Evolutionary conservation across 2,888 invertebrate species (phyloP).

Genomic region (Cordilura impudica): DNA sequence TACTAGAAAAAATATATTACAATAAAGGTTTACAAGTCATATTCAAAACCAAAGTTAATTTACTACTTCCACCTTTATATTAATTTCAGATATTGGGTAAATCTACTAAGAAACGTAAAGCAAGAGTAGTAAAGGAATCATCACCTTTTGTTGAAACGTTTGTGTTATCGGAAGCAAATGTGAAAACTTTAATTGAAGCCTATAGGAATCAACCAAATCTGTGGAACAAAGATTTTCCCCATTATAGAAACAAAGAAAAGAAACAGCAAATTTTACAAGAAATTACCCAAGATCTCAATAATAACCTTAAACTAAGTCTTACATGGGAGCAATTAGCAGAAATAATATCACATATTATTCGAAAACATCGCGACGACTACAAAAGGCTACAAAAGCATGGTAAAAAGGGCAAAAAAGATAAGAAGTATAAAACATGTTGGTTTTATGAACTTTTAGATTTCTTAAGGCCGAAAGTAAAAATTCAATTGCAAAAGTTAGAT

Average conservation of each 20-base stretch:
- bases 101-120: background rate
- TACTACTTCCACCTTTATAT: background rate
- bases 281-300: background rate
- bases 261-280: background rate
- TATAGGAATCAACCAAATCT: background rate
- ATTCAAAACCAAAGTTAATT: too few species aligned
- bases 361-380: background rate
- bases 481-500: conserved; percentile 37
- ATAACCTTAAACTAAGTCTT: background rate
- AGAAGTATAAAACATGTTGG: conserved; percentile 10
- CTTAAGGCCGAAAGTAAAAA: conserved; percentile 30
- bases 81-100: background rate
- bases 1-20: too few species aligned
- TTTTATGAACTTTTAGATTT: conserved; percentile 43
- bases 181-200: background rate
- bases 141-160: background rate
- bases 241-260: background rate
- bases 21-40: too few species aligned
- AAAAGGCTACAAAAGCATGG: conserved; percentile 8
- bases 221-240: conserved; percentile 12
- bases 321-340: background rate
- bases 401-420: conserved; percentile 34
- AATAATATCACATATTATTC: background rate
- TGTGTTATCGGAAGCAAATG: background rate
- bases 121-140: background rate